Base-by-base conservation (phyloP, 1,140 invertebrate species). In the Sweltsa coloradensis region DNA sequence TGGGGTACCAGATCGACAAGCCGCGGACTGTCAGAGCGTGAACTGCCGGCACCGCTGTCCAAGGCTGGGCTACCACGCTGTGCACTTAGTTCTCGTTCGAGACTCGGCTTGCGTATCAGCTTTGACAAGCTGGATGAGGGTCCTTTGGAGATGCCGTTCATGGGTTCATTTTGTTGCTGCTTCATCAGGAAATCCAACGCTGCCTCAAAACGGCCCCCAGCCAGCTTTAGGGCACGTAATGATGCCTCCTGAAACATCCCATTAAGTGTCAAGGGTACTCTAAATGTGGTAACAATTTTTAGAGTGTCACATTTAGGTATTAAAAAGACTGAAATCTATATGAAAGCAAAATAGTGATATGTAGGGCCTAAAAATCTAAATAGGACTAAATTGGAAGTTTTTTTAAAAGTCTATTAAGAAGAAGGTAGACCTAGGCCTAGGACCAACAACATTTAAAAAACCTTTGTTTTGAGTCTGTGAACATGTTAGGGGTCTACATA, bases 21-120 rank as follows among this genome's bases (percentile, higher is more conserved):
- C 51, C 83, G 72, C 1, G 89, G 88, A 66, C 85, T 90, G 58
- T 93, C 89, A 0, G 89, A 92, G 21, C 89, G 71, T 7, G 87
- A 89, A 60, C 86, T 90, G 14, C 83, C 86, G 13, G 85, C 85
- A 5, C 85, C 85, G 34, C 85, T 89, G 53, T 91, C 89, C 34
- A 90, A 68, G 1, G 85, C 87, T 1, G 89, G 88, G 64, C 86
- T 89, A 6, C 83, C 81, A 43, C 86, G 72, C 42, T 84, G 80
- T 19, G 84, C 64, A 55, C 68, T 75, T 16, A 83, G 61, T 59
- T 89, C 85, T 31, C 83, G 70, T 63, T 94, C 89, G 47, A 91
- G 74, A 63, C 85, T 89, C 13, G 87, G 83, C 60, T 90, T 90
- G 41, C 87, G 74, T 51, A 83, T 89, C 5, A 91, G 68, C 61